Base-by-base conservation (phyloP, 2,888 invertebrate genomes). In the Drosophila pseudotalamancana region DNA sequence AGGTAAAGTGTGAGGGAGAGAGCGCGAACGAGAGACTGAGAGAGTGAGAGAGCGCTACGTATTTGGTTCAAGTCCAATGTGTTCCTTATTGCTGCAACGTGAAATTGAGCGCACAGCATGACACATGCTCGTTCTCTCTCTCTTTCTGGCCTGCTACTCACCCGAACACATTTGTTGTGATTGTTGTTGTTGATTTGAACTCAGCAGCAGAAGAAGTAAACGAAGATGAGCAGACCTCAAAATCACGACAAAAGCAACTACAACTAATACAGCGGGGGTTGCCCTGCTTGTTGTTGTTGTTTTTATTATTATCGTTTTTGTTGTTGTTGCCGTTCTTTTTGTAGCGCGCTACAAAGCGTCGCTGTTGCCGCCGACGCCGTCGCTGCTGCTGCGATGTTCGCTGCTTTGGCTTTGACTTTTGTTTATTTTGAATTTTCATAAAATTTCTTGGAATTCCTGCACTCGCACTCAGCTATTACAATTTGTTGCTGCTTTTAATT, bases 361-460 rank as follows among this genome's bases (percentile, higher is more conserved):
- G 57, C 43, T 53, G 65, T 39, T 35, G 54, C 53, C 25, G 25
- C 8, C 25, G 25, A 6, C 27, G 43, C 0, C 43, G 43, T 43
- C 12, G 16, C 6, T 12, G 11, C 18, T 43, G 43, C 32, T n/a
- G 45, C 48, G 35, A n/a, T n/a, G n/a, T n/a, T 25, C 55, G 61
- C 46, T 63, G 59, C 51, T 49, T 61, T 48, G 34, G 53, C 55
- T 66, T 60, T 63, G 56, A 51, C 66, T 76, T 72, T 77, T 67
- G 74, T 77, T 83, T 84, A 80, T 83, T 71, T 79, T 74, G 79
- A 83, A 83, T 78, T 82, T 80, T 72, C 65, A 81, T 61, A 51
- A 64, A 72, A 66, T 81, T 79, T 77, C 81, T 77, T 64, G 69
- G 70, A 77, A 79, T 77, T 72, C 46, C 53, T 68, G 34, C 49